A percentile compares a stretch with the other conserved stretches of the same genome.
Conservation (phyloP, 2,888 invertebrate genomes). For the Seladonia tumulorum region DNA sequence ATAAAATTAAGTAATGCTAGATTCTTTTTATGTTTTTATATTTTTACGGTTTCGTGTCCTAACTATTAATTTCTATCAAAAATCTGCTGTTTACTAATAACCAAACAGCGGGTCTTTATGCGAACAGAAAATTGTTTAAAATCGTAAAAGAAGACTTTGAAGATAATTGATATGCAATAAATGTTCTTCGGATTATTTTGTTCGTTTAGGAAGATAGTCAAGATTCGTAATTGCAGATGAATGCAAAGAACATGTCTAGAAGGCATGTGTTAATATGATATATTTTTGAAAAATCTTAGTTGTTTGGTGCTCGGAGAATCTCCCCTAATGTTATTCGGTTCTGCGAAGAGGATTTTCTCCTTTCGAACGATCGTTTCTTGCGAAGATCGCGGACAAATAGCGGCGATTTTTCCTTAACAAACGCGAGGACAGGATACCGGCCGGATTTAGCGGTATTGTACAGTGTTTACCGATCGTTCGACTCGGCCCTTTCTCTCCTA, state of each 20-base stretch:
- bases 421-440: slow-evolving; percentile 26
- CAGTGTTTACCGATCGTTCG: slow-evolving; percentile 41
- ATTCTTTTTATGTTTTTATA: too few species aligned
- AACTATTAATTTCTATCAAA: neutral
- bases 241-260: neutral
- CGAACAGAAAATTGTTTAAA: too few species aligned
- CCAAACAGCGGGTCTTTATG: too few species aligned
- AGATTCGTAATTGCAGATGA: neutral
- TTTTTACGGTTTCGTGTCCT: too few species aligned
- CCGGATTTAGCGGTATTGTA: slow-evolving; percentile 29
- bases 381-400: slow-evolving; percentile 23
- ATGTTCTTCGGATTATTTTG: too few species aligned
- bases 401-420: slow-evolving; percentile 32
- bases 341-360: slow-evolving; percentile 31
- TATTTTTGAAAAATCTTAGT: neutral
- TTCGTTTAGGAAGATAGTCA: too few species aligned
- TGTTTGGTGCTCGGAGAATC: neutral
- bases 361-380: neutral
- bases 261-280: neutral
- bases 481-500: slow-evolving; percentile 40
- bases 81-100: neutral
- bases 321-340: slow-evolving; percentile 18
- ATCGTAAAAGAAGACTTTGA: too few species aligned
- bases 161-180: too few species aligned
- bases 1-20: too few species aligned